Base-by-base conservation (phyloP, 2,888 invertebrate genomes). In the Eugnorisma glareosa region DNA sequence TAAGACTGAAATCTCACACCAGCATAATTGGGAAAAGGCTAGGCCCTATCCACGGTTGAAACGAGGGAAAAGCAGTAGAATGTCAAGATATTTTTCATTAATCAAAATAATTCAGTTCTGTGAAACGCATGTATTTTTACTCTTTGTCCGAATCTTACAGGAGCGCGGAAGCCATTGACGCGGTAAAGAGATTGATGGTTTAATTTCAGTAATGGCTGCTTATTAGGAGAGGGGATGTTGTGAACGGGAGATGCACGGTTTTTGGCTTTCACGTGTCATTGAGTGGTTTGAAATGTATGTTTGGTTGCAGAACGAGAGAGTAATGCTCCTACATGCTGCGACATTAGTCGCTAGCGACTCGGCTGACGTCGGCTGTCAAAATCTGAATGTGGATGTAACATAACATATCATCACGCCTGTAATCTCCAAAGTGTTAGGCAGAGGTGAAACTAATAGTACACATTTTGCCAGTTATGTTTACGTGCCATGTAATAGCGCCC, bases 141-240 rank as follows among this genome's bases (percentile, higher is more conserved):
- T 90, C 84, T 89, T 73, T 85, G 85, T 0, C 48, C 37, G 73
- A 86, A 81, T 84, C 80, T 87, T 88, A 85, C 70, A 77, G 77
- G 67, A 84, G 71, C 82, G 89, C 84, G 86, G 82, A 83, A 79
- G 78, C 81, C 64, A 86, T 88, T 89, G 89, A 79, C 87, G 85
- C 85, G 81, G 89, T 86, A 78, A 84, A 80, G 89, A 93, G 93
- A 94, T 93, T 88, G 92, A 93, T 93, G 93, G 89, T 91, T 92
- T 92, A 93, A 93, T 93, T 93, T 91, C 89, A 83, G 91, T 93
- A 94, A 94, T 93, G 91, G 93, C 83, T 86, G 90, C 92, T 93
- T 92, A 93, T 93, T 92, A 91, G 84, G 77, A 80, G 70, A 78
- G 77, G 73, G 90, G 84, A 87, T 89, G 86, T 89, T 81, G 75